Conservation (phyloP, 2,797 vertebrate genomes). For the Podarcis lilfordi region DNA sequence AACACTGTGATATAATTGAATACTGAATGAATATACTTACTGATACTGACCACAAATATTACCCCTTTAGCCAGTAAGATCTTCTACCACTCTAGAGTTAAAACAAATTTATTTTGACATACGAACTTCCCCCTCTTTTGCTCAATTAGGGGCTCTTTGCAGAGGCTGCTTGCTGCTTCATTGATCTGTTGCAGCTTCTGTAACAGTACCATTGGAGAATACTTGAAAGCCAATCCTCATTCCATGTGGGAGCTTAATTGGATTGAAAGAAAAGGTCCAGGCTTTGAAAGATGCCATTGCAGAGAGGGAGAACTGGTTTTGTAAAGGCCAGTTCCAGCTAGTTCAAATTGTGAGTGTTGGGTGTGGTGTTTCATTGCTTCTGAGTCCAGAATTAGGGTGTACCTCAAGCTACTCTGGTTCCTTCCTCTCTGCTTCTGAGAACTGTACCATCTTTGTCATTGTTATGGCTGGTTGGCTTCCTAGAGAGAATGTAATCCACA, state of each 20-base stretch:
- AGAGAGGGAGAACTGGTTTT: neutral
- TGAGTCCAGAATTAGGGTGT: neutral
- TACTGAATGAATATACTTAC: neutral
- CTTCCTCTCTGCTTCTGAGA: neutral
- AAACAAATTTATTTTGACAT: neutral
- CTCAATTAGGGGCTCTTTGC: neutral
- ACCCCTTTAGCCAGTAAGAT: neutral
- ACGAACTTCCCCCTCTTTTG: neutral
- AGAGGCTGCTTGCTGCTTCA: conserved; percentile 39
- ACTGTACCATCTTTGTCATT: neutral
- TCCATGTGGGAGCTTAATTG: neutral
- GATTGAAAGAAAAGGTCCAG: neutral
- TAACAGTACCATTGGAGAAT: neutral
- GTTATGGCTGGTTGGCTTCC: neutral
- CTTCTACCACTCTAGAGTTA: neutral
- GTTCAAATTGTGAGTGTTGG: no score
- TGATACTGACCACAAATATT: neutral
- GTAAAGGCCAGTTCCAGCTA: neutral
- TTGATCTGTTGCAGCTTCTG: rapidly evolving
- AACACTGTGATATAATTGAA: neutral
- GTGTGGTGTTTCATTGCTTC: neutral
- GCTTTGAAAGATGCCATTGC: neutral
- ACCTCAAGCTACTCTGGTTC: neutral
- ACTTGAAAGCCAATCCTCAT: neutral
- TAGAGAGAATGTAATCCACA: neutral